Percentiles rank a stretch among this genome's conserved stretches.
Conservation (phyloP, 2,888 invertebrate genomes). For the Protonemura montana region DNA sequence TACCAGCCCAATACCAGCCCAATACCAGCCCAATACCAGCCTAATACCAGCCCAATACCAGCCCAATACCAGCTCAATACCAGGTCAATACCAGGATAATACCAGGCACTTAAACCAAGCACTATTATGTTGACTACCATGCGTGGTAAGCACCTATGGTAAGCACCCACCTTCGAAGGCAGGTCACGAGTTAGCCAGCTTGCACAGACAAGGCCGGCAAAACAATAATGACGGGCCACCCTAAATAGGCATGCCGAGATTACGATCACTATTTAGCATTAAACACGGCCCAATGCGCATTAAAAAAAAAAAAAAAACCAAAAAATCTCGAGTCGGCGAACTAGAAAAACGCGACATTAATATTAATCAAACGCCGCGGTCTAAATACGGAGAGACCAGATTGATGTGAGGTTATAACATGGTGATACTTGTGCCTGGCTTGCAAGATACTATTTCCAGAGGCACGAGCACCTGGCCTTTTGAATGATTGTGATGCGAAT, state of each 20-base stretch:
- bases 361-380: neutral
- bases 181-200: neutral
- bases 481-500: neutral
- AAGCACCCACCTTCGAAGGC: neutral
- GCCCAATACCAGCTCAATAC: no score
- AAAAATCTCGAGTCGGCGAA: neutral
- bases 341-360: constrained; percentile 18
- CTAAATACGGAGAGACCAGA: constrained; percentile 15
- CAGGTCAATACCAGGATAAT: no score
- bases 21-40: no score
- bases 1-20: no score
- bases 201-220: neutral
- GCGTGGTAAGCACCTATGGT: no score
- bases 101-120: no score
- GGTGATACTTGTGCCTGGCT: neutral
- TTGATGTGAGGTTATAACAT: neutral
- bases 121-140: no score
- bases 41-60: no score
- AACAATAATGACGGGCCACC: neutral
- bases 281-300: neutral
- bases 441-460: no score
- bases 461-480: neutral
- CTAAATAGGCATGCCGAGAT: neutral
- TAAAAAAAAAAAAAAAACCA: neutral
- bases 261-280: neutral